Evolutionary conservation across 2,888 invertebrate genomes (phyloP), one percentile per base, ranked within the genome.

Genomic region (Papilio elwesi): DNA sequence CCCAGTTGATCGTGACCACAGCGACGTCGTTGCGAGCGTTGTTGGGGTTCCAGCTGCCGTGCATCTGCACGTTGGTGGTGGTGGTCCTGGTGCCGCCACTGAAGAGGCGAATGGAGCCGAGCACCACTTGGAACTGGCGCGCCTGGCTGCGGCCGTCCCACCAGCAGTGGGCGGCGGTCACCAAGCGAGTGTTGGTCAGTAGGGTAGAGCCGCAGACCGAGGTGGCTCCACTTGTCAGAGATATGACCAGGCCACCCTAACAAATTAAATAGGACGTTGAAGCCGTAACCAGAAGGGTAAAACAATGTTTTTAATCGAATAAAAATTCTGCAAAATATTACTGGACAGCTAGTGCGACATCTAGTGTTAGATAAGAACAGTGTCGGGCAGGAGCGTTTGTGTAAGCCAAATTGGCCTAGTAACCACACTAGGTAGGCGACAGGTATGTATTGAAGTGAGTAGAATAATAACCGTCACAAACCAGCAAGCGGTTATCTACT

Each of bases 131-230:
- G 75, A 85, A 79, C 68, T 78, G 76, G 11, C 77, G 70, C 7
- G 85, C 87, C 71, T 82, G 83, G 71, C 77, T 75, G 55, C 74
- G 62, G 0, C 76, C 74, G 70, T 79, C 78, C 11, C 68, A 75
- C 85, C 85, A 85, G 78, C 85, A 85, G 78, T 85, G 85, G 49
- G 82, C 85, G 1, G 84, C 84, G 26, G 82, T 83, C 65, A 82
- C 76, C 15, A 77, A 53, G 13, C 78, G 77, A 0, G 75, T 80
- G 79, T 81, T 80, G 62, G 78, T 66, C 51, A 86, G 15, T 0
- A 85, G 76, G 0, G 83, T 79, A 0, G 82, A 78, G 0, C 84
- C 84, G 74, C 85, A 85, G 38, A 84, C 81, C 1, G 85, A 84
- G 52, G 82, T 83, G 26, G 15, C 26, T 26, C 26, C 26, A 26